Evolutionary conservation across 2,888 invertebrate species (phyloP).

Genomic region (Eristalis intricaria): DNA sequence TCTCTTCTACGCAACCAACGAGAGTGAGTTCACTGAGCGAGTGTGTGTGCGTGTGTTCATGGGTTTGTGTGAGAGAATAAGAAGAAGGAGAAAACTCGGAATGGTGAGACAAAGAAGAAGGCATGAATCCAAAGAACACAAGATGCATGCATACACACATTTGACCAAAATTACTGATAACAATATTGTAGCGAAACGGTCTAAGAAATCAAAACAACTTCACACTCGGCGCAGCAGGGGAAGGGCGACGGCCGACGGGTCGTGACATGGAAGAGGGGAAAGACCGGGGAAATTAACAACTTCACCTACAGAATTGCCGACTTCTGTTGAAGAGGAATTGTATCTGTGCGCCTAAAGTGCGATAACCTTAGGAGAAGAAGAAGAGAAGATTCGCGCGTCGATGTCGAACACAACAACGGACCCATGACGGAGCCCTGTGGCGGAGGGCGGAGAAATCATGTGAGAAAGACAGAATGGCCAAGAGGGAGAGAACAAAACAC

Average conservation of each 20-base stretch:
- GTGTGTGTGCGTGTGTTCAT: neutral
- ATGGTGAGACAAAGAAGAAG: slow-evolving; percentile 1
- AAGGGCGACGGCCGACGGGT: neutral
- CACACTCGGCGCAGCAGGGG: slow-evolving; percentile 1
- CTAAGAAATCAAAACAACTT: slow-evolving; percentile 46
- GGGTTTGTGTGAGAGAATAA: neutral
- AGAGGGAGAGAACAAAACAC: slow-evolving; percentile 41
- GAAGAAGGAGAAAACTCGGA: neutral
- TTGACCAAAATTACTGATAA: slow-evolving; percentile 69
- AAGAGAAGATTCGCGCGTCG: slow-evolving; percentile 52
- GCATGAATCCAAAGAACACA: slow-evolving; percentile 37
- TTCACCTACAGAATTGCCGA: slow-evolving; percentile 63
- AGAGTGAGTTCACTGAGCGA: neutral
- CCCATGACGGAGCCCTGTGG: neutral
- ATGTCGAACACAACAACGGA: slow-evolving; percentile 5
- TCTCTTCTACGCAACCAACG: too few relatives aligned
- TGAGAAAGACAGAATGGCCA: neutral
- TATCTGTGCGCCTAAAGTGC: slow-evolving; percentile 67
- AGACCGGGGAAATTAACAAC: slow-evolving; percentile 54
- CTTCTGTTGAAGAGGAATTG: slow-evolving; percentile 48
- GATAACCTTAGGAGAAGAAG: slow-evolving; percentile 67
- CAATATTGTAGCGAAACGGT: slow-evolving; percentile 39
- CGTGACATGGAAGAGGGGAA: neutral
- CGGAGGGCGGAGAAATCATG: neutral
- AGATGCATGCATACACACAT: slow-evolving; percentile 64